Evolutionary conservation across 2,113 vertebrate genomes (phyloP), one percentile per base, ranked within the genome.

Genomic region (Axis porcinus): DNA sequence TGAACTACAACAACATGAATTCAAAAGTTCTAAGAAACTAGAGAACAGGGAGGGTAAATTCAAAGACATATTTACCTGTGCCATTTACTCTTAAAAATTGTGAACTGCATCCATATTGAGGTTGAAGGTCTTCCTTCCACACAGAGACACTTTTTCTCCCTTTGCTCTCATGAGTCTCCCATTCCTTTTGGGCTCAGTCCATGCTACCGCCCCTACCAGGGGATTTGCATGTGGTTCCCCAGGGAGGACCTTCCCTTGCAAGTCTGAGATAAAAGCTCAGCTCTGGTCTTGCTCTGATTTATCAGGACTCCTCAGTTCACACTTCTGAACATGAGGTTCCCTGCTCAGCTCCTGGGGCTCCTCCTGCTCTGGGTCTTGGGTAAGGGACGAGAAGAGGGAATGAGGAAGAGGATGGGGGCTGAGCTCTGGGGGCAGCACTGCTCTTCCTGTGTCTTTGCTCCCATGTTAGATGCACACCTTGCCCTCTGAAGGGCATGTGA

Each of bases 391-490:
- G 6, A 45, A 10, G 45, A 45, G 50, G 19, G 14, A 2, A 6
- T 55, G 36, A 57, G 55, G 14, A 17, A 30, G 50, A 58, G 3
- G 58, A 17, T 10, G 11, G 4, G 36, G 3, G 13, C 15, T 1
- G 27, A 50, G 9, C 5, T 55, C 45, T 25, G 57, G 57, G n/a
- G 23, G 7, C 1, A 33, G 8, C 2, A 11, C 1, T 36, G 25
- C 8, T 13, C 21, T 9, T 7, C 27, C 4, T 10, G 6, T 82
- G 23, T 36, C 19, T 79, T 7, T 40, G 47, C 4, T 6, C 4
- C 2, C 4, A 0, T 3, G 1, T 70, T 47, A n/a, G 60, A 76
- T 36, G 15, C n/a, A 15, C 2, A 19, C 7, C 28, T 33, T 8
- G 11, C 4, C 16, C 15, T 79, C 45, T 79, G 45, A 50, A 47